Evolutionary conservation across 2,888 invertebrate genomes (phyloP).

Genomic region (Diarsia rubi): DNA sequence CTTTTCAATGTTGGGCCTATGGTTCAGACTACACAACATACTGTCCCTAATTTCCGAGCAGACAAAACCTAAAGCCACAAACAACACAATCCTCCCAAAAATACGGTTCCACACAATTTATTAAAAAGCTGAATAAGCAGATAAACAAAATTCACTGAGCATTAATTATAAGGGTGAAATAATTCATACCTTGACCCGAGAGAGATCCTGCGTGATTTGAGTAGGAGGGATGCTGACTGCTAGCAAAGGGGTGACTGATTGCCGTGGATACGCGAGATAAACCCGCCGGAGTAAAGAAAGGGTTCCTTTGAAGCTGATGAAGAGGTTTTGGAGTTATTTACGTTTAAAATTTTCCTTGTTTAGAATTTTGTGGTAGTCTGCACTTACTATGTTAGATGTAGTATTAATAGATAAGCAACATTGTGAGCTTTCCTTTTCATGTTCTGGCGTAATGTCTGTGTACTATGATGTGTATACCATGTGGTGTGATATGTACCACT

Average conservation of each 20-base stretch:
- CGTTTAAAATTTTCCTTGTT: neutral
- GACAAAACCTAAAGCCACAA: neutral
- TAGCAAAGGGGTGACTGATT: slow-evolving; percentile 42
- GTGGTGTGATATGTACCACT: too few species aligned
- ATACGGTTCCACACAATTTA: neutral
- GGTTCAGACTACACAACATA: neutral
- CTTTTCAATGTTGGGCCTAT: neutral
- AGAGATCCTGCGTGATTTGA: slow-evolving; percentile 24
- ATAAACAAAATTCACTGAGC: slow-evolving; percentile 13
- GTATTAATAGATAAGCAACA: neutral
- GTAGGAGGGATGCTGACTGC: slow-evolving; percentile 36
- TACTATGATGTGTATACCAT: too few species aligned
- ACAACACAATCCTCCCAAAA: neutral
- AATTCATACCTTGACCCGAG: slow-evolving; percentile 34
- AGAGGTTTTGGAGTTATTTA: slow-evolving; percentile 3
- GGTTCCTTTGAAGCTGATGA: slow-evolving; percentile 11
- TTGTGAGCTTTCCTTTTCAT: neutral
- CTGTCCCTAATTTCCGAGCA: neutral
- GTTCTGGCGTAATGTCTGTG: neutral
- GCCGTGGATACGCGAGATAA: slow-evolving; percentile 44
- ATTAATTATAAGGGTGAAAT: slow-evolving; percentile 30
- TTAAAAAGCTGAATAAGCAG: slow-evolving; percentile 15
- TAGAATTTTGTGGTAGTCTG: neutral
- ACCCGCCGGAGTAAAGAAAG: slow-evolving; percentile 3
- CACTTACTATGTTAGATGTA: neutral